A percentile compares a stretch with the other conserved stretches of the same genome.
These are phyloP conservation scores for Champsocephalus esox DNA, from an alignment of 2,797 vertebrate genomes.

Conservation along the genomic window DNA sequence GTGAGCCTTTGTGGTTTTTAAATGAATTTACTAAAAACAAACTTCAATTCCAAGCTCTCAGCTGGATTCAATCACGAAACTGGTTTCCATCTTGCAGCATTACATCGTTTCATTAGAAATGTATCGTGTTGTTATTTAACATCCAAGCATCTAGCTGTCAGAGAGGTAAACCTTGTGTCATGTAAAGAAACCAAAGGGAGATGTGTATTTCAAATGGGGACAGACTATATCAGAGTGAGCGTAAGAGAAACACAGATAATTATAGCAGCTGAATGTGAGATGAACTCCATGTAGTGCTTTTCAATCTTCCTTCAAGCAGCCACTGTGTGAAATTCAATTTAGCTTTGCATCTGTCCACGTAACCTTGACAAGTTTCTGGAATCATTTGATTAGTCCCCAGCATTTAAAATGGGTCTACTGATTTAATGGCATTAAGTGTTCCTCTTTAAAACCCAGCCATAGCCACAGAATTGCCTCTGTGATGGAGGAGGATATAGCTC, in stretches of 20 bases:
- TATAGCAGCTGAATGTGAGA: slow-evolving; percentile 51
- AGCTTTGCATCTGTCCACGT: slow-evolving; percentile 69
- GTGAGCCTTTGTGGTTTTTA: too few species aligned
- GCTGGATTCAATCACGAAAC: neutral
- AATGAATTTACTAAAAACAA: too few species aligned
- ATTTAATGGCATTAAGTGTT: slow-evolving; percentile 74
- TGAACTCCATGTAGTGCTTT: slow-evolving; percentile 74
- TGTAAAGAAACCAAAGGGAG: neutral
- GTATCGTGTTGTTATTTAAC: neutral
- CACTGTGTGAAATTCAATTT: slow-evolving; percentile 80
- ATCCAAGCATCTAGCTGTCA: neutral
- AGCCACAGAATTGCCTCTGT: slow-evolving; percentile 9
- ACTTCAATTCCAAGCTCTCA: neutral
- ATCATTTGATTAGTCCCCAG: slow-evolving; percentile 80
- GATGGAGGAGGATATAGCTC: slow-evolving; percentile 13
- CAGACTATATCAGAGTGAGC: slow-evolving; percentile 8
- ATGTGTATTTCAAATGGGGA: slow-evolving; percentile 9
- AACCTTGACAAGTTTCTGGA: slow-evolving; percentile 83
- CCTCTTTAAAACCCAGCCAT: slow-evolving; percentile 46
- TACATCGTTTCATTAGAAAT: neutral
- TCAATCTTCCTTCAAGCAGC: slow-evolving; percentile 72
- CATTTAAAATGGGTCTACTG: slow-evolving; percentile 73
- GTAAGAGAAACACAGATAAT: slow-evolving; percentile 22
- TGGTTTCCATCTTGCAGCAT: neutral
- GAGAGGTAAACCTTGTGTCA: neutral